Evolutionary conservation across 2,797 vertebrate genomes (phyloP).

Genomic region (Intellagama lesueurii): DNA sequence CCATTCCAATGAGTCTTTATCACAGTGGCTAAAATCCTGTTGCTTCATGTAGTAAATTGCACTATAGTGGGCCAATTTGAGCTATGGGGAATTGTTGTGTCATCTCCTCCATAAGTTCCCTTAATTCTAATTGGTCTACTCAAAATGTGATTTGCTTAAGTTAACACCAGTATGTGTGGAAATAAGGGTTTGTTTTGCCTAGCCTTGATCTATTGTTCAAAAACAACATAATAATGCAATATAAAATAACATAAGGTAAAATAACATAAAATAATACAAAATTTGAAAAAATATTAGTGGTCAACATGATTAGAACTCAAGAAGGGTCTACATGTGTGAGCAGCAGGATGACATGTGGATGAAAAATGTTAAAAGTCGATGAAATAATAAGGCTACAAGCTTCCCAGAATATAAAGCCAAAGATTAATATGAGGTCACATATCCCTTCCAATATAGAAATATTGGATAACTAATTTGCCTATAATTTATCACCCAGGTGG

Average conservation of each 20-base stretch:
- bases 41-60: too few relatives aligned
- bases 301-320: conserved; percentile 1
- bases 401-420: conserved; percentile 27
- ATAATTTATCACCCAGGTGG: conserved; percentile 20
- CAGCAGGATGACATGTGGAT: neutral
- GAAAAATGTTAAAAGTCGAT: conserved; percentile 15
- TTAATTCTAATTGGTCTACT: too few relatives aligned
- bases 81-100: too few relatives aligned
- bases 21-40: neutral
- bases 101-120: too few relatives aligned
- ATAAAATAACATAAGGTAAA: too few relatives aligned
- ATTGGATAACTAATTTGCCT: conserved; percentile 6
- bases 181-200: too few relatives aligned
- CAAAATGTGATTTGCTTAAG: too few relatives aligned
- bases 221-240: too few relatives aligned
- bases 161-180: neutral
- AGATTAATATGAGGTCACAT: conserved; percentile 20
- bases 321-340: neutral
- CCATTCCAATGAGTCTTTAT: conserved; percentile 2
- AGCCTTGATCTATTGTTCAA: too few relatives aligned
- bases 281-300: neutral
- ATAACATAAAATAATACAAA: too few relatives aligned
- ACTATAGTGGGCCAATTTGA: too few relatives aligned
- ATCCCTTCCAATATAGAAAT: neutral
- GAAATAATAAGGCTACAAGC: conserved; percentile 34